Evolutionary conservation across 2,888 invertebrate genomes (phyloP).

Genomic region (Sarcophaga caerulescens): DNA sequence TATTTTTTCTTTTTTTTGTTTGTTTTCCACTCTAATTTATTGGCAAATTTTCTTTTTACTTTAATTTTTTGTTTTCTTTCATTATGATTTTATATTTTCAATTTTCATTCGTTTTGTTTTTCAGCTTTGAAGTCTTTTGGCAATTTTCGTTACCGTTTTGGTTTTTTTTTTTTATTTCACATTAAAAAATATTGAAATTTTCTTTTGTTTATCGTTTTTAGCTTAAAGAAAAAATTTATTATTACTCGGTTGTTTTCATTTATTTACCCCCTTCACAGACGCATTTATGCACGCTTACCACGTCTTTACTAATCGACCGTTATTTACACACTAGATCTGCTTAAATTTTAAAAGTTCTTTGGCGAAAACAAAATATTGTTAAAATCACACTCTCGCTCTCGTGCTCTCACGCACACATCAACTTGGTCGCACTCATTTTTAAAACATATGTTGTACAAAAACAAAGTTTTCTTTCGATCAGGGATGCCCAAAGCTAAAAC

Average conservation of each 20-base stretch:
- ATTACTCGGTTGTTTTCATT: slow-evolving; percentile 20
- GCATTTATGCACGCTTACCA: background rate
- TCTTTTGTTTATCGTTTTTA: slow-evolving; percentile 8
- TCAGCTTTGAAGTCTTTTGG: slow-evolving; percentile 41
- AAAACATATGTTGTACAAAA: background rate
- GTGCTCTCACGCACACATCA: background rate
- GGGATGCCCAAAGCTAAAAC: too few species aligned
- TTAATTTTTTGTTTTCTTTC: background rate
- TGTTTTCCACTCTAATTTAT: slow-evolving; percentile 21
- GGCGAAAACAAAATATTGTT: slow-evolving; percentile 32
- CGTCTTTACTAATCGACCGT: slow-evolving; percentile 54
- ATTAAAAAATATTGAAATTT: background rate
- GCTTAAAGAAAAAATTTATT: background rate
- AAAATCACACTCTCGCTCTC: background rate
- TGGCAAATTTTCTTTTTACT: slow-evolving; percentile 1
- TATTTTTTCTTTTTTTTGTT: background rate
- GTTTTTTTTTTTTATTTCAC: slow-evolving; percentile 36
- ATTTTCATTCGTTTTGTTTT: slow-evolving; percentile 9
- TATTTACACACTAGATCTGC: slow-evolving; percentile 57
- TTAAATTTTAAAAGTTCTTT: slow-evolving; percentile 50
- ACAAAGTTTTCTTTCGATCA: slow-evolving; percentile 27
- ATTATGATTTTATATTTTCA: background rate
- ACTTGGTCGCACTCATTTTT: background rate
- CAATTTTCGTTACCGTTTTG: slow-evolving; percentile 57
- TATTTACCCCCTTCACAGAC: background rate